Conservation (phyloP, 2,797 vertebrate species). For the Sarcophilus harrisii region DNA sequence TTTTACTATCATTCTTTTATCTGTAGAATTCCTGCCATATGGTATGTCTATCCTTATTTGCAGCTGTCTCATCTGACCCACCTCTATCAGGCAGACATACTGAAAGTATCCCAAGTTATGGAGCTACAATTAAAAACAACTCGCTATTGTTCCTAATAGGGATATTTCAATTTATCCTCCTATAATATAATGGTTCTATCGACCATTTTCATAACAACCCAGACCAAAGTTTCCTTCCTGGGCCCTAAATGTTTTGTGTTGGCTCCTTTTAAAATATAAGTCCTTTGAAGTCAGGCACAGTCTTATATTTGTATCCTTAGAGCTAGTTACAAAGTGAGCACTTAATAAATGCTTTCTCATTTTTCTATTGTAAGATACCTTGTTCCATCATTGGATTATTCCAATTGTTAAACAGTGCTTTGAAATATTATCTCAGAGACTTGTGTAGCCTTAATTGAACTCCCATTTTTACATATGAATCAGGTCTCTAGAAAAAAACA, state of each 20-base stretch:
- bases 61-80: neutral
- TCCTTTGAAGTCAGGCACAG: neutral
- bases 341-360: neutral
- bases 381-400: neutral
- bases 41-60: neutral
- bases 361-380: neutral
- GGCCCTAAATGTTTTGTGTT: neutral
- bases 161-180: neutral
- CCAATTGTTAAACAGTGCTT: conserved; percentile 25
- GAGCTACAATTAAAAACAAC: neutral
- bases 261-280: neutral
- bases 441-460: neutral
- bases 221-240: neutral
- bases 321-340: neutral
- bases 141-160: neutral
- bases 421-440: neutral
- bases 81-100: neutral
- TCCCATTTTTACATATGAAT: neutral
- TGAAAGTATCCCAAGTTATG: neutral
- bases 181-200: neutral
- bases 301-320: neutral
- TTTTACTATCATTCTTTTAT: neutral
- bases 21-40: neutral
- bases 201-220: neutral
- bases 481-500: neutral